Evolutionary conservation across 2,888 invertebrate genomes (phyloP), one percentile per base, ranked within the genome.

Genomic region (Agonopterix alstromeriana): DNA sequence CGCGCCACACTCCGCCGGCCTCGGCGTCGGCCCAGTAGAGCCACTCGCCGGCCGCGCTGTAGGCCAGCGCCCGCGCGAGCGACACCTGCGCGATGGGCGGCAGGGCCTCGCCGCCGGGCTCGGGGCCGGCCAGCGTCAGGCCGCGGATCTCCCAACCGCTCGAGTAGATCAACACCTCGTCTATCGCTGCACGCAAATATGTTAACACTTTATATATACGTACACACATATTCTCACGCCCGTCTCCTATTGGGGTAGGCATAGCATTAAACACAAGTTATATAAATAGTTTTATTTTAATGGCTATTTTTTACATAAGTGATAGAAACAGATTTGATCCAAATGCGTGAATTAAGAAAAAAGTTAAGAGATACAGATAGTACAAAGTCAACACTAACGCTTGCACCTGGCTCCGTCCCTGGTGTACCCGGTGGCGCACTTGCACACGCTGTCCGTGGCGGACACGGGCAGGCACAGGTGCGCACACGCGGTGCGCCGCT

Each of bases 21-120:
- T 95, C 95, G 58, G 91, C 92, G 76, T 96, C 96, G 44, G 93
- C 93, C 96, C 96, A 97, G 82, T 93, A 95, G 45, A 97, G 82
- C 68, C 90, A 92, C 60, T 92, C 91, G 36, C 77, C 77, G 96
- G 93, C 55, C 92, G 91, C 9, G 83, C 71, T 45, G 82, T 58
- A 46, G 81, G 81, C 56, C 70, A 83, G 63, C 38, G 47, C 52
- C 48, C 40, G 45, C 38, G 46, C 48, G 14, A 48, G 51, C 35
- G 9, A 38, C n/a, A n/a, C 48, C 53, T 46, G 27, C 10, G 46
- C 14, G 49, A 12, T 10, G 44, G 43, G 42, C 12, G 42, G 42
- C 11, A 42, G 42, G 10, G 11, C 42, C 10, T 10, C 8, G 35
- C 77, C 79, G 51, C 71, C 61, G 51, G 80, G 78, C 8, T n/a